These are phyloP conservation scores for Acronicta alni DNA, from an alignment of 2,888 invertebrate species.

Conservation along the genomic window DNA sequence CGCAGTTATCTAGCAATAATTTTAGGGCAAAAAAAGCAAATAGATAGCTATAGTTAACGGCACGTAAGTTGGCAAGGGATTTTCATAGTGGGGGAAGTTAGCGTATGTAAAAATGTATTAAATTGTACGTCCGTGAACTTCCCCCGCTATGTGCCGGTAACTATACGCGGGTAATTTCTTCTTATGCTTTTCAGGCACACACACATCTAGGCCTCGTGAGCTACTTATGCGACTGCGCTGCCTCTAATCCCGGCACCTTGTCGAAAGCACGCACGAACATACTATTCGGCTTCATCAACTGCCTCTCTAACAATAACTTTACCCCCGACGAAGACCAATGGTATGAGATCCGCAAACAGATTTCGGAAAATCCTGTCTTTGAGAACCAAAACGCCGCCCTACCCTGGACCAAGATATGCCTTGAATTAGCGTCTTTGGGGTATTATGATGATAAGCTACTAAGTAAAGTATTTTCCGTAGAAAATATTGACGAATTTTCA, in stretches of 20 bases:
- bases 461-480: conserved; percentile 83
- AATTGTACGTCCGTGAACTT: no score
- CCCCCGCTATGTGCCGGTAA: no score
- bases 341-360: conserved; percentile 80
- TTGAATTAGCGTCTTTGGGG: conserved; percentile 89
- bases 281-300: conserved; percentile 86
- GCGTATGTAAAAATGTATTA: no score
- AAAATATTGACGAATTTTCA: conserved; percentile 81
- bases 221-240: conserved; percentile 86
- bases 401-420: conserved; percentile 87
- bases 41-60: no score
- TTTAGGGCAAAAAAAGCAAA: no score
- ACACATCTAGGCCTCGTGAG: conserved; percentile 89
- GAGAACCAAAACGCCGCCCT: conserved; percentile 75
- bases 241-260: conserved; percentile 75
- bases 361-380: conserved; percentile 78
- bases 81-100: no score
- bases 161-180: no score
- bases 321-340: conserved; percentile 86
- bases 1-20: no score
- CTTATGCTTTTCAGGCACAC: conserved; percentile 80
- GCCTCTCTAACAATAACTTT: conserved; percentile 90
- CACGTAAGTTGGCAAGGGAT: no score
- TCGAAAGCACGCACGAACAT: conserved; percentile 75
- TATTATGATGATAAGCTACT: conserved; percentile 89